These are phyloP conservation scores for Lepus timidus DNA, from an alignment of 2,113 vertebrate genomes.

Conservation along the genomic window DNA sequence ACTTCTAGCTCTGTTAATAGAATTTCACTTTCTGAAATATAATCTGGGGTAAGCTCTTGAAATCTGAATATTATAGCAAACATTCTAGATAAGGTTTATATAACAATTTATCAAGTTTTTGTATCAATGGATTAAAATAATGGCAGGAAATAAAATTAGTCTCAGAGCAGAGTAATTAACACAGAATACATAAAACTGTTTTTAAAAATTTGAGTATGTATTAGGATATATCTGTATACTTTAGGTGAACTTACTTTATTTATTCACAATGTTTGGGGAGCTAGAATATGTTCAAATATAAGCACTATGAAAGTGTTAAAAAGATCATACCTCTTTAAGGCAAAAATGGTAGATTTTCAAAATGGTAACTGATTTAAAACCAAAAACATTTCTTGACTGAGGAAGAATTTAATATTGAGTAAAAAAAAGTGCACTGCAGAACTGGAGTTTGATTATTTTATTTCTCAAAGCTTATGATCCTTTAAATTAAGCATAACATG, in stretches of 20 bases:
- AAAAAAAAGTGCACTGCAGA: neutral
- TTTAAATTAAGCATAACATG: slow-evolving; percentile 9
- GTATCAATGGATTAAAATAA: neutral
- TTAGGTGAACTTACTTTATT: neutral
- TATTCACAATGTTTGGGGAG: neutral
- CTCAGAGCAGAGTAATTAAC: neutral
- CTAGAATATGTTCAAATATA: neutral
- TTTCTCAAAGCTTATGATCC: neutral
- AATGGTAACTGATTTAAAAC: neutral
- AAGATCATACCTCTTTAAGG: neutral
- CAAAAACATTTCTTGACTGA: neutral
- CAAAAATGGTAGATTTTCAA: slow-evolving; percentile 3
- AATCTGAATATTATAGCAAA: neutral
- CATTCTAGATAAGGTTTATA: neutral
- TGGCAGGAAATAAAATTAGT: neutral
- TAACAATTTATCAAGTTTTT: neutral
- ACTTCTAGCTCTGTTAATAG: neutral
- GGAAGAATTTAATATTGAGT: neutral
- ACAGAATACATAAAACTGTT: neutral
- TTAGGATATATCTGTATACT: neutral
- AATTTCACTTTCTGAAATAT: neutral
- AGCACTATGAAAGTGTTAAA: neutral
- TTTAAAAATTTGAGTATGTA: neutral
- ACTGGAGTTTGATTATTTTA: neutral
- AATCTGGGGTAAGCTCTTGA: neutral